These are phyloP conservation scores for Sthenelais limicola DNA, from an alignment of 2,888 invertebrate species.

Conservation along the genomic window DNA sequence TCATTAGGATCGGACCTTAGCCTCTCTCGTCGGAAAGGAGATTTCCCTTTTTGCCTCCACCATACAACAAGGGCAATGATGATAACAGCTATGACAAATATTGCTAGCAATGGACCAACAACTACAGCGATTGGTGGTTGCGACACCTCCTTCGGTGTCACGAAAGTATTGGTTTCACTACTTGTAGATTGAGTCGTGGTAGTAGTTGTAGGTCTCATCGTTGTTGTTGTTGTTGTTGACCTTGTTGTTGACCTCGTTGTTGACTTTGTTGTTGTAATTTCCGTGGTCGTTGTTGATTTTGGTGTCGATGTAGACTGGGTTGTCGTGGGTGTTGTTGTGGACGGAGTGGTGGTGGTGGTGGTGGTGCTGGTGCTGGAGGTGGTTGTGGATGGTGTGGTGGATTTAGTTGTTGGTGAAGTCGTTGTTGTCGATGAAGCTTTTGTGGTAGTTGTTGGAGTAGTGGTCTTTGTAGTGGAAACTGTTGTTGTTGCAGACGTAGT, in stretches of 20 bases:
- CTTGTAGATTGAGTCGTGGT: no score
- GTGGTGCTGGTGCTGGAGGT: neutral
- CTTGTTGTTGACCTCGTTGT: no score
- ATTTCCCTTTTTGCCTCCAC: neutral
- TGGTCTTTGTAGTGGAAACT: neutral
- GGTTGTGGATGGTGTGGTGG: neutral
- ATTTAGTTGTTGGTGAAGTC: neutral
- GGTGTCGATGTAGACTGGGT: neutral
- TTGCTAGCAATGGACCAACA: slow-evolving; percentile 8
- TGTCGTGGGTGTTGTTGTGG: neutral
- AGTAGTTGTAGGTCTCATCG: no score
- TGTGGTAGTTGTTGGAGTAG: neutral
- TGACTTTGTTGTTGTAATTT: no score
- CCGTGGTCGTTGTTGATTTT: neutral
- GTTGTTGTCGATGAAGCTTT: neutral
- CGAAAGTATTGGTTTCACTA: no score
- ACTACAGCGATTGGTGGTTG: slow-evolving; percentile 11
- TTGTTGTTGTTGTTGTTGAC: no score
- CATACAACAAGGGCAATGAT: slow-evolving; percentile 9
- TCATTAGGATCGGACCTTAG: neutral
- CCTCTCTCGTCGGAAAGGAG: neutral
- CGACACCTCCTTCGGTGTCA: no score
- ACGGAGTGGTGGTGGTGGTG: neutral
- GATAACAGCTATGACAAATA: neutral
- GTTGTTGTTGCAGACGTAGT: slow-evolving; percentile 5